Evolutionary conservation across 1,140 invertebrate genomes (phyloP).

Genomic region (Rhopalosiphum maidis): DNA sequence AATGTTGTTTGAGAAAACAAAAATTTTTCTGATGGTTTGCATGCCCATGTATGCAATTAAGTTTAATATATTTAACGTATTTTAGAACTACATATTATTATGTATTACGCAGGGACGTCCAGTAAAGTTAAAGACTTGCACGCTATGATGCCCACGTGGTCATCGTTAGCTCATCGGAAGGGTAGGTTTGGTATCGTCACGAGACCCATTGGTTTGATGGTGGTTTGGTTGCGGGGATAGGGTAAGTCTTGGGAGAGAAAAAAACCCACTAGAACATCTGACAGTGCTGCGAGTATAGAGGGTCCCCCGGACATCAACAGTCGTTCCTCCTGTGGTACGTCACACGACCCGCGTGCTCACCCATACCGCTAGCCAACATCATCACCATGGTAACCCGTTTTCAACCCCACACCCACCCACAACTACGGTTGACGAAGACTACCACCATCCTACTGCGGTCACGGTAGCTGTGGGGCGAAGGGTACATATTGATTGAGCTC

Average conservation of each 20-base stretch:
- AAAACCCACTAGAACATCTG: background rate
- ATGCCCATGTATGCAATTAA: background rate
- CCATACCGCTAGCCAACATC: background rate
- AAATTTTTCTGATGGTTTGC: background rate
- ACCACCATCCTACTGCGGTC: background rate
- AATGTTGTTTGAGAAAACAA: background rate
- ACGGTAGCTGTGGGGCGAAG: background rate
- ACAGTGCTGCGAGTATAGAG: background rate
- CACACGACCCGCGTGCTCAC: background rate
- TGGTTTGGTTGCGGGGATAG: rapidly evolving
- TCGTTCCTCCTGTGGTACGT: background rate
- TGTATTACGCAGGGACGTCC: background rate
- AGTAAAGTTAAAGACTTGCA: background rate
- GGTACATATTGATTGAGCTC: background rate
- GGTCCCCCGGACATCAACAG: background rate
- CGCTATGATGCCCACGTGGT: background rate
- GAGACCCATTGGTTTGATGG: background rate
- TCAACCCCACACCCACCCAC: background rate
- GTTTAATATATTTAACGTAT: background rate
- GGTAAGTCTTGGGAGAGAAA: background rate
- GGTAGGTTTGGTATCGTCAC: background rate
- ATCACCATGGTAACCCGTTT: constrained; percentile 24
- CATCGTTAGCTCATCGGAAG: background rate
- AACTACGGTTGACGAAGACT: background rate
- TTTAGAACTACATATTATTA: background rate